Evolutionary conservation across 1,140 invertebrate species (phyloP), one percentile per base, ranked within the genome.

Genomic region (Drosophila elegans): DNA sequence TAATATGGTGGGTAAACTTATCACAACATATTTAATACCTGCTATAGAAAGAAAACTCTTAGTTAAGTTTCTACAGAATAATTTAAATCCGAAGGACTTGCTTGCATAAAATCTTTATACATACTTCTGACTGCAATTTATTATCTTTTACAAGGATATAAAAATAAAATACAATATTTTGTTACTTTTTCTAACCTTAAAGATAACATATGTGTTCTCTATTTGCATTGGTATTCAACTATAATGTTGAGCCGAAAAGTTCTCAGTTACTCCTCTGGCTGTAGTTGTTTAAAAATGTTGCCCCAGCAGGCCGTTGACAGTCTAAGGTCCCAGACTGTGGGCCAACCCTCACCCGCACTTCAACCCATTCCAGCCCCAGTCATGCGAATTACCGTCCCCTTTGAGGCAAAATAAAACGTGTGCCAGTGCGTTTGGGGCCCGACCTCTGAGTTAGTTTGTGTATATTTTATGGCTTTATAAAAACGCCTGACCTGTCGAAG

Each of bases 391-490:
- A 53, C 9, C 9, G 10, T 38, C 9, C 27, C 44, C 41, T 34
- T 27, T 53, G 32, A 25, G 32, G 27, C 45, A 55, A 71, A 83
- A 67, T 42, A 67, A 66, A 54, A 59, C 59, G 66, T 68, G 75
- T 66, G 66, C 32, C 6, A 56, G 42, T 71, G 68, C 68, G 68
- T 71, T 71, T 71, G 61, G 48, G 45, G 44, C 29, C 36, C 64
- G 66, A 72, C 68, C 46, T 67, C 48, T 45, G 27, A 68, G 64
- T 59, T 52, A 61, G 55, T 63, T 82, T 57, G 62, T 86, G 74
- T 86, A 86, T 88, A 83, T 86, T 88, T 88, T 88, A 86, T 88
- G 59, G 79, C 57, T 83, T 83, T 86, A 86, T 83, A 85, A 85
- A 82, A 86, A 80, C 75, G 74, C 66, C 67, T 73, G 74, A 74